These are phyloP conservation scores for Conistra vaccinii DNA, from an alignment of 2,888 invertebrate species.

Conservation along the genomic window DNA sequence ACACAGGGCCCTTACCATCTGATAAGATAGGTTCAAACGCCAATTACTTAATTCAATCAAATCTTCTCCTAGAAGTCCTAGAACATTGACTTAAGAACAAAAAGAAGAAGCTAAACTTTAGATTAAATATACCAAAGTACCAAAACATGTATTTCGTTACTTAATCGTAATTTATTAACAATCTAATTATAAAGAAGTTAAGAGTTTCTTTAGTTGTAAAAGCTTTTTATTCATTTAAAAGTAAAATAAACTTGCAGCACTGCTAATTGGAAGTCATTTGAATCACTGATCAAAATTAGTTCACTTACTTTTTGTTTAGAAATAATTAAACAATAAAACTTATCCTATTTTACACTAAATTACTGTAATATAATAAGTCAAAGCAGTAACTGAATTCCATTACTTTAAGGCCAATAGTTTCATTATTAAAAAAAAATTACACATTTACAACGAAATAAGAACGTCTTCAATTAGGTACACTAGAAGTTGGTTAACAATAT, in stretches of 20 bases:
- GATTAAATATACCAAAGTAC: not conserved
- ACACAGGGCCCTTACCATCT: not conserved
- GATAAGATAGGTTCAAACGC: too few species aligned
- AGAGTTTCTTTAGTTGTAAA: not conserved
- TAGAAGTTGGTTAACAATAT: not conserved
- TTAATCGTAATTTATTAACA: not conserved
- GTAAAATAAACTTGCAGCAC: not conserved
- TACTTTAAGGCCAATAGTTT: too few species aligned
- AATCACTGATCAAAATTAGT: not conserved
- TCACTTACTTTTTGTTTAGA: not conserved
- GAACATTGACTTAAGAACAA: not conserved
- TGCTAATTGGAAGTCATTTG: not conserved
- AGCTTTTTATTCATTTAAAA: not conserved
- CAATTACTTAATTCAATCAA: not conserved
- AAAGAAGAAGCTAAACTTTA: not conserved
- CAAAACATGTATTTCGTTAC: not conserved
- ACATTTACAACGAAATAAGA: not conserved
- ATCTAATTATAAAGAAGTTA: not conserved
- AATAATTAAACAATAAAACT: not conserved
- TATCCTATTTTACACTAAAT: not conserved
- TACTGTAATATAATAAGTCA: not conserved
- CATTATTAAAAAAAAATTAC: too few species aligned
- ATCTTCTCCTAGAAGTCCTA: not conserved
- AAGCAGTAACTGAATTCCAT: not conserved
- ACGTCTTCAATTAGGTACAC: conserved; percentile 1